Base-by-base conservation (phyloP, 2,888 invertebrate species). In the Scaptomyza parva region DNA sequence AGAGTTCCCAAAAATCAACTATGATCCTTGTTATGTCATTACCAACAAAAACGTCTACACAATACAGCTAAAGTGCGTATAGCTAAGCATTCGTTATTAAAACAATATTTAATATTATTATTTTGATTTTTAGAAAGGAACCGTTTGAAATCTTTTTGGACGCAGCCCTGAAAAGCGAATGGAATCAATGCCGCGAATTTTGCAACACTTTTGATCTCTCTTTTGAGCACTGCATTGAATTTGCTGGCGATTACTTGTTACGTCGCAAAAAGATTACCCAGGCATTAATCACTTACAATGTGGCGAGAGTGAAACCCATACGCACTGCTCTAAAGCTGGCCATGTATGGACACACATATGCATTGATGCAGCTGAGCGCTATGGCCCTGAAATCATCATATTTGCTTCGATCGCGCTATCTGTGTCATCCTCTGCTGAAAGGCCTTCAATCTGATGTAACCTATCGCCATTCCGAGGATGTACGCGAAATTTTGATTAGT, bases 201-300 rank as follows among this genome's bases (percentile, higher is more conserved):
- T 92, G 92, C 72, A 91, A 91, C 63, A 91, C 91, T 0, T 92
- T 92, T 20, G 91, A 92, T 86, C 78, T 92, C 2, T 86, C 89
- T 7, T 91, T 89, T 39, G 89, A 91, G 51, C 87, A 88, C 14
- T 92, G 92, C 65, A 93, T 97, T 72, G 96, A 96, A 89, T 94
- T 94, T 78, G 96, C 97, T 28, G 97, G 97, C 0, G 97, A 97
- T 91, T 93, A 96, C 90, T 93, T 96, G 86, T 92, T 98, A 87
- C 93, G 95, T 3, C 94, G 95, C 66, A 95, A 95, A 12, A 94
- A 95, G 76, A 94, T 96, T 66, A 93, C 95, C 50, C 95, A 96
- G 64, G 97, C 97, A 0, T 93, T 96, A 72, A 94, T 95, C 67
- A 93, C 97, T 18, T 98, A 96, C 91, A 95, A 96, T 84, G 93